phyloP scores from a whole-genome alignment of 2,113 vertebrate genomes.

The Fulica atra region DNA sequence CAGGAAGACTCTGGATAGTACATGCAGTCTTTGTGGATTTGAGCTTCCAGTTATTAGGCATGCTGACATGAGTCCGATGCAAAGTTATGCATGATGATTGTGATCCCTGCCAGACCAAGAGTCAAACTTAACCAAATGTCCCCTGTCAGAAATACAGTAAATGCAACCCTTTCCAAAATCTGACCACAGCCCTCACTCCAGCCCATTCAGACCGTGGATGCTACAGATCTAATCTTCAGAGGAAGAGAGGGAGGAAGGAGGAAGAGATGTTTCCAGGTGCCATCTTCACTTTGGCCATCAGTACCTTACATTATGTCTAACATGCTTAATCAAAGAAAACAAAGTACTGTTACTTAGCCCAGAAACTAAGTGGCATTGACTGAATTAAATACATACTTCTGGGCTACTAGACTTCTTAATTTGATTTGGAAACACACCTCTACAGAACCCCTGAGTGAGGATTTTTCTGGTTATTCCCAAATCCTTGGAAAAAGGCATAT shows the following conservation, averaged over 20 bases:
- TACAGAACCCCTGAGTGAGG: not conserved
- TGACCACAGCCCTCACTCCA: not conserved
- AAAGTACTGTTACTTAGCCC: not conserved
- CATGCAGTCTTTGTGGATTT: not conserved
- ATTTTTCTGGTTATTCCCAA: not conserved
- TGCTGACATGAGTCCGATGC: not conserved
- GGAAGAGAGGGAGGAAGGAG: accelerated
- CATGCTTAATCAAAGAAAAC: not conserved
- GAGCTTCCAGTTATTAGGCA: not conserved
- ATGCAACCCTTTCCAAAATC: not conserved
- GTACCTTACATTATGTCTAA: not conserved
- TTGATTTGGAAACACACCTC: not conserved
- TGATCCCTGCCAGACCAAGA: not conserved
- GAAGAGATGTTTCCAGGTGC: not conserved
- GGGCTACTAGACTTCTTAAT: not conserved
- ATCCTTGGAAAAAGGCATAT: not conserved
- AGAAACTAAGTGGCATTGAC: not conserved
- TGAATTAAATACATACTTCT: not conserved
- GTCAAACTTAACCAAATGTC: not conserved
- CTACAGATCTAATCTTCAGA: not conserved
- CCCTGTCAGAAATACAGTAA: not conserved
- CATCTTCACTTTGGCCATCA: not conserved
- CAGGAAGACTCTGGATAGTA: not conserved
- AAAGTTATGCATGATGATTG: not conserved
- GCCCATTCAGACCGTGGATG: not conserved